Evolutionary conservation across 1,140 invertebrate species (phyloP).

Genomic region (Camponotus pennsylvanicus): DNA sequence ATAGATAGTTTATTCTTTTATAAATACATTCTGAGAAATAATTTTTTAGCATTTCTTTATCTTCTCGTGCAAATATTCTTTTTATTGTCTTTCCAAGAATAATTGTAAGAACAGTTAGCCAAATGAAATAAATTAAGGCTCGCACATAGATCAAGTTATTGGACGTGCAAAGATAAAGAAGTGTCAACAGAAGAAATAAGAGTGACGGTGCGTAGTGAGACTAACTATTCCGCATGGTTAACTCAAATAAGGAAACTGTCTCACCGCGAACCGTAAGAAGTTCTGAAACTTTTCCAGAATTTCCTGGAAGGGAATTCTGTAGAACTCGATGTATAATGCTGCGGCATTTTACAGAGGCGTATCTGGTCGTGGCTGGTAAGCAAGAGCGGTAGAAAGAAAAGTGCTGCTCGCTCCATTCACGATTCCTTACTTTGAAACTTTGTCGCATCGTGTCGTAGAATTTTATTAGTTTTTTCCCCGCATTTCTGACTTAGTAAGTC

Average conservation of each 20-base stretch:
- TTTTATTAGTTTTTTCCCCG: not conserved
- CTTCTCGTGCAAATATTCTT: not conserved
- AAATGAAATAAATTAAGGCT: not conserved
- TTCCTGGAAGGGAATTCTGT: conserved; percentile 28
- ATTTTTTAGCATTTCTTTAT: not conserved
- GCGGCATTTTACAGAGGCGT: conserved; percentile 56
- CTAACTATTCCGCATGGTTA: conserved; percentile 61
- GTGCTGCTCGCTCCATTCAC: conserved; percentile 25
- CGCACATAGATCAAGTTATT: not conserved
- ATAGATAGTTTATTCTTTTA: not conserved
- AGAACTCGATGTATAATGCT: conserved; percentile 27
- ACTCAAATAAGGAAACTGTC: conserved; percentile 68
- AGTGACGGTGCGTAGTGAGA: conserved; percentile 40
- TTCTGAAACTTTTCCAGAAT: conserved; percentile 47
- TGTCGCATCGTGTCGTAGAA: conserved; percentile 7
- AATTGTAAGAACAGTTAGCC: not conserved
- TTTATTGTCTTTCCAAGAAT: not conserved
- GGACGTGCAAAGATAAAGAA: conserved; percentile 37
- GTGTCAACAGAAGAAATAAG: conserved; percentile 36
- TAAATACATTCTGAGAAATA: not conserved
- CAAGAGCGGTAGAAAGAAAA: conserved; percentile 41
- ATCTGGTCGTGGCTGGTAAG: conserved; percentile 14
- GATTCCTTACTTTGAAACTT: conserved; percentile 15
- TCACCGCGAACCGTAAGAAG: conserved; percentile 37
- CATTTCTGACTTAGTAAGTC: not conserved